Percentiles rank a stretch among this genome's conserved stretches.
phyloP scores from a whole-genome alignment of 2,888 invertebrate genomes.

The Trachelus tabidus region DNA sequence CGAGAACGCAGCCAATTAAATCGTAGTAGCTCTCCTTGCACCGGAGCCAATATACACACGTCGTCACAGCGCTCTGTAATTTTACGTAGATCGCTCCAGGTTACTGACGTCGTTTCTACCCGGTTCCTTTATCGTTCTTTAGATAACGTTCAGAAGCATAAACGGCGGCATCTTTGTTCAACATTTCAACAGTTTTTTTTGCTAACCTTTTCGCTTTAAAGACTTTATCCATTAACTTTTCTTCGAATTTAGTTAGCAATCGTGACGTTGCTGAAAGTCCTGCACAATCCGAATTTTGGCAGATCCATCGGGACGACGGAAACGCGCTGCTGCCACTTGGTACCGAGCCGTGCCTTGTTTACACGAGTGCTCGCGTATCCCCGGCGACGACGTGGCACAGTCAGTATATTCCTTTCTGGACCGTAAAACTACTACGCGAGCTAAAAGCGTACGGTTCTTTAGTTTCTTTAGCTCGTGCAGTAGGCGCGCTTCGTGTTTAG shows the following conservation, averaged over 20 bases:
- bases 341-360: constrained; percentile 35
- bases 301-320: constrained; percentile 7
- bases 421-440: neutral
- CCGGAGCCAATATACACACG: neutral
- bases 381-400: neutral
- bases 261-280: neutral
- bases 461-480: neutral
- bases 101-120: neutral
- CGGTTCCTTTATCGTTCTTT: neutral
- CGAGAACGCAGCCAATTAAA: neutral
- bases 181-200: neutral
- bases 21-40: neutral
- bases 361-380: constrained; percentile 23
- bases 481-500: neutral
- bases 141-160: neutral
- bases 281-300: neutral
- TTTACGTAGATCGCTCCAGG: neutral
- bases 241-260: neutral
- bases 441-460: neutral
- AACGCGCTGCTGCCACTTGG: constrained; percentile 27
- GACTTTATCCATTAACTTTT: neutral
- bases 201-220: neutral
- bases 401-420: neutral
- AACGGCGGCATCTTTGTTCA: neutral
- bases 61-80: neutral